These are phyloP conservation scores for Phyto melanocephala DNA, from an alignment of 2,888 invertebrate genomes.

Conservation along the genomic window DNA sequence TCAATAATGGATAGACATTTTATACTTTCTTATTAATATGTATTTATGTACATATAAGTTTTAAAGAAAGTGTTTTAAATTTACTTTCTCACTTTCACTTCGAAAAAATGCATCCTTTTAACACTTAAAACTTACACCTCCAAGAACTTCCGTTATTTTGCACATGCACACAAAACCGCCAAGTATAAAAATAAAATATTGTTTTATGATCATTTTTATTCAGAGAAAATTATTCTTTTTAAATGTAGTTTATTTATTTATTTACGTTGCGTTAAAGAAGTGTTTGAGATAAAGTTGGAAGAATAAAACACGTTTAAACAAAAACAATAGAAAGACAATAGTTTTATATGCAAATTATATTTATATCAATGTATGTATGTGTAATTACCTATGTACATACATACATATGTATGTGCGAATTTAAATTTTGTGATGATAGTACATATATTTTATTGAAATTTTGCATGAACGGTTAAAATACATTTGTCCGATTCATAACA, in stretches of 20 bases:
- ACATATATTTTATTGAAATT: constrained; percentile 17
- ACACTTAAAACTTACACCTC: constrained; percentile 59
- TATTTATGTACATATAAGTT: too few species aligned
- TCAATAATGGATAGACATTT: too few species aligned
- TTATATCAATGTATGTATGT: too few species aligned
- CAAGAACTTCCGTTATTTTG: constrained; percentile 32
- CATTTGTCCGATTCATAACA: background rate
- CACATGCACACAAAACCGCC: constrained; percentile 12
- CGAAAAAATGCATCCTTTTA: too few species aligned
- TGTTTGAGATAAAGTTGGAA: background rate
- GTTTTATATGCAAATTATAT: constrained; percentile 54
- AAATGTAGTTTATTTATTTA: background rate
- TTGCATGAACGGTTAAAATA: constrained; percentile 24
- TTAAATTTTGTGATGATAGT: constrained; percentile 9
- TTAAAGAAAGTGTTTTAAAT: too few species aligned
- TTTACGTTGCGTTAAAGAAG: background rate
- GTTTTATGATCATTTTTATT: constrained; percentile 39
- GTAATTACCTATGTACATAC: too few species aligned
- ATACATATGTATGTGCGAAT: background rate
- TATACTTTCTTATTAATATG: too few species aligned
- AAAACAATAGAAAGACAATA: constrained; percentile 21
- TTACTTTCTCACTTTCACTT: too few species aligned
- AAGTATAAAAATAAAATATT: background rate
- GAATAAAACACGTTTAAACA: constrained; percentile 31
- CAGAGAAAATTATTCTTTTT: background rate